These are phyloP conservation scores for Poeciliopsis turrubarensis DNA, from an alignment of 2,113 vertebrate species.

Conservation along the genomic window DNA sequence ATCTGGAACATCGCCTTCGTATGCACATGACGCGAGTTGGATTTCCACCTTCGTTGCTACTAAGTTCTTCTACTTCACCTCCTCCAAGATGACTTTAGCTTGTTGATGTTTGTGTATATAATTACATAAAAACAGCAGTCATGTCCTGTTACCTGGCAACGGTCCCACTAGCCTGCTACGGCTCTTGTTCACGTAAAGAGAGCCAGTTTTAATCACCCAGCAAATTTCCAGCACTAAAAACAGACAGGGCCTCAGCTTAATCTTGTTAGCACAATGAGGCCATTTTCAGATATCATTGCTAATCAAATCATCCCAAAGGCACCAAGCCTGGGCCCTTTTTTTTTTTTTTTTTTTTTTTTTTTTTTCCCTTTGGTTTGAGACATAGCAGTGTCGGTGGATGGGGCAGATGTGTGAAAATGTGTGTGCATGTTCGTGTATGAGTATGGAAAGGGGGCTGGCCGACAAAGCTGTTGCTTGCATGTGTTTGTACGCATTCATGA, in stretches of 20 bases:
- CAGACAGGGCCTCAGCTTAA: constrained; percentile 86
- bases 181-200: constrained; percentile 78
- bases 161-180: constrained; percentile 74
- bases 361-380: constrained; percentile 35
- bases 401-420: constrained; percentile 47
- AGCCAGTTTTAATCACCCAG: constrained; percentile 84
- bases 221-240: constrained; percentile 84
- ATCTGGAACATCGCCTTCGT: neutral
- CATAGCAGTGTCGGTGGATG: constrained; percentile 36
- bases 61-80: constrained; percentile 46
- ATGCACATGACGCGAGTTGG: constrained; percentile 5
- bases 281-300: constrained; percentile 89
- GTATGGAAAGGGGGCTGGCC: constrained; percentile 5
- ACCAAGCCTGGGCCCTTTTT: constrained; percentile 52
- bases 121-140: constrained; percentile 75
- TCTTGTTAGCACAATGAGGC: constrained; percentile 89
- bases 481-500: constrained; percentile 54
- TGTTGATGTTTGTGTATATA: constrained; percentile 58
- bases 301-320: constrained; percentile 87
- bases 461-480: constrained; percentile 47
- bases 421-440: constrained; percentile 41
- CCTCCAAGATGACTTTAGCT: constrained; percentile 34
- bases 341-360: constrained; percentile 31
- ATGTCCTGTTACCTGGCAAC: constrained; percentile 87
- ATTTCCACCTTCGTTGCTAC: constrained; percentile 23